A percentile compares a stretch with the other conserved stretches of the same genome.
Evolutionary conservation across 2,888 invertebrate species (phyloP).

Genomic region (Eudemis profundana): DNA sequence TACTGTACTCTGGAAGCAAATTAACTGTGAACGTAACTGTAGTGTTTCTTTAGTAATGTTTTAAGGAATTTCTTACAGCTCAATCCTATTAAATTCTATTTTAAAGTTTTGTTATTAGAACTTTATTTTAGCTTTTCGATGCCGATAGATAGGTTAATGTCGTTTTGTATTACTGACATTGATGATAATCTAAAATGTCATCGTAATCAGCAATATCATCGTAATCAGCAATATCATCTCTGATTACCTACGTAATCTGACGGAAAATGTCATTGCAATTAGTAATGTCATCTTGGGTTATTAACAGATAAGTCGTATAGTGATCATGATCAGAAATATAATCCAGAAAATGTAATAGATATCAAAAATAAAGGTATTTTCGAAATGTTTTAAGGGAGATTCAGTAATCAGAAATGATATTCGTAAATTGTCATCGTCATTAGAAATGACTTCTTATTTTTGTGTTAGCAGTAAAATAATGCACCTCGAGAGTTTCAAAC

Average conservation of each 20-base stretch:
- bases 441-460: not conserved
- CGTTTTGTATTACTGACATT: too few relatives aligned
- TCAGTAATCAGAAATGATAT: too few relatives aligned
- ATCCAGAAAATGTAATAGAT: too few relatives aligned
- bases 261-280: too few relatives aligned
- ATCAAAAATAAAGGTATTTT: too few relatives aligned
- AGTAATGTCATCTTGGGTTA: too few relatives aligned
- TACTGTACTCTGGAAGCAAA: constrained; percentile 6
- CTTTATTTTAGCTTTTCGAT: constrained; percentile 15
- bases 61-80: constrained; percentile 22
- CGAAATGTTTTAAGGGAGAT: too few relatives aligned
- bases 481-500: constrained; percentile 1
- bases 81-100: not conserved
- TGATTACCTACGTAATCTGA: not conserved
- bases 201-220: not conserved
- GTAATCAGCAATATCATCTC: not conserved
- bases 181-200: too few relatives aligned
- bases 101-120: constrained; percentile 13
- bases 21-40: constrained; percentile 1
- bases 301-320: too few relatives aligned
- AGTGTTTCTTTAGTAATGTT: not conserved
- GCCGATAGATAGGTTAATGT: not conserved
- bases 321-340: too few relatives aligned
- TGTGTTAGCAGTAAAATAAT: not conserved
- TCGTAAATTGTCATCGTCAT: not conserved